phyloP scores from a whole-genome alignment of 2,888 invertebrate species.

The Schizaphis graminum region DNA sequence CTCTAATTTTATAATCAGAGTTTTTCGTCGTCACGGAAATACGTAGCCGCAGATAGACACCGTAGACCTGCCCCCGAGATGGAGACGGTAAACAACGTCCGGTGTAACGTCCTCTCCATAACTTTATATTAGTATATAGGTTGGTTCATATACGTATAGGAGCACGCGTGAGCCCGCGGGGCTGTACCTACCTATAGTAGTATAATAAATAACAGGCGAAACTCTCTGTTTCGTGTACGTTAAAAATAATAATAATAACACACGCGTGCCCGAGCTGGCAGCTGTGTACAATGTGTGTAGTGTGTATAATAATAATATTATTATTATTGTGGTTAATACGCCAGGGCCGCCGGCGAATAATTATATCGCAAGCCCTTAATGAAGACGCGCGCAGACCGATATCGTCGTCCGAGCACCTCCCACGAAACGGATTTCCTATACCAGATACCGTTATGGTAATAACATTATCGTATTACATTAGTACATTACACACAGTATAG shows the following conservation, averaged over 20 bases:
- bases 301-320: background rate
- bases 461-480: background rate
- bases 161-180: background rate
- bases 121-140: background rate
- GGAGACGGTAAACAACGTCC: slow-evolving; percentile 4
- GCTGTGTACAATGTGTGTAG: background rate
- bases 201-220: background rate
- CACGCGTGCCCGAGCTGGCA: background rate
- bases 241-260: background rate
- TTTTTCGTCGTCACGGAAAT: background rate
- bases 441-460: background rate
- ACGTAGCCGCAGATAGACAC: background rate
- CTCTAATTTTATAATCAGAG: background rate
- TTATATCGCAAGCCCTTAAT: slow-evolving; percentile 15
- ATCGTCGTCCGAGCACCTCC: background rate
- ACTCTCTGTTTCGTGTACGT: background rate
- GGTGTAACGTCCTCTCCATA: background rate
- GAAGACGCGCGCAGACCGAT: slow-evolving; percentile 27
- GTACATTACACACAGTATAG: background rate
- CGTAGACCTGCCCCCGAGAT: background rate
- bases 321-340: background rate
- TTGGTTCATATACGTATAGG: background rate
- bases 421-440: slow-evolving; percentile 32
- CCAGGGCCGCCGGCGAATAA: background rate
- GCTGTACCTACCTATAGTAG: background rate